These are phyloP conservation scores for Samia ricini DNA, from an alignment of 1,140 invertebrate genomes.

Conservation along the genomic window DNA sequence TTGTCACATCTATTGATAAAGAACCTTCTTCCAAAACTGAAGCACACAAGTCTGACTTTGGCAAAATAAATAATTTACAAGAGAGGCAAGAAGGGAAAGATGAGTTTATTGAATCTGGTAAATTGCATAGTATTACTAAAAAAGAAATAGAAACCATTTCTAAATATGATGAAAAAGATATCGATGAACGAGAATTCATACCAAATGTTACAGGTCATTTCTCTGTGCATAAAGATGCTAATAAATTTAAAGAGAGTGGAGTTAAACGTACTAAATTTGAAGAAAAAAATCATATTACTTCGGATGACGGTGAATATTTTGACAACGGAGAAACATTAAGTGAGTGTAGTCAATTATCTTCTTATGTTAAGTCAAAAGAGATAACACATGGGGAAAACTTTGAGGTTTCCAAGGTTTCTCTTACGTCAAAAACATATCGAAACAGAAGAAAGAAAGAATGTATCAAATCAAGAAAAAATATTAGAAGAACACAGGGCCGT, in stretches of 20 bases:
- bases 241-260: neutral
- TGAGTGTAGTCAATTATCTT: neutral
- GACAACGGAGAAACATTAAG: neutral
- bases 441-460: neutral
- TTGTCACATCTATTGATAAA: too few species aligned
- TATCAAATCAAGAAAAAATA: neutral
- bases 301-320: neutral
- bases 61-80: too few species aligned
- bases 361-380: neutral
- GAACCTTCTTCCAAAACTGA: neutral
- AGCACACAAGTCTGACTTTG: too few species aligned
- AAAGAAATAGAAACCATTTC: conserved; percentile 23
- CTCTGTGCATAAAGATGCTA: neutral
- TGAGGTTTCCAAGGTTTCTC: neutral
- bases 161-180: conserved; percentile 33
- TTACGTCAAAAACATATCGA: neutral
- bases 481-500: neutral
- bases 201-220: neutral
- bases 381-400: neutral
- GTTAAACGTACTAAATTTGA: too few species aligned
- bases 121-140: conserved; percentile 5
- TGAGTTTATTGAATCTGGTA: neutral
- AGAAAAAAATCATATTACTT: neutral
- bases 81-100: neutral
- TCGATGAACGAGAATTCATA: conserved; percentile 22